Base-by-base conservation (phyloP, 2,888 invertebrate species). In the Abrostola tripartita region DNA sequence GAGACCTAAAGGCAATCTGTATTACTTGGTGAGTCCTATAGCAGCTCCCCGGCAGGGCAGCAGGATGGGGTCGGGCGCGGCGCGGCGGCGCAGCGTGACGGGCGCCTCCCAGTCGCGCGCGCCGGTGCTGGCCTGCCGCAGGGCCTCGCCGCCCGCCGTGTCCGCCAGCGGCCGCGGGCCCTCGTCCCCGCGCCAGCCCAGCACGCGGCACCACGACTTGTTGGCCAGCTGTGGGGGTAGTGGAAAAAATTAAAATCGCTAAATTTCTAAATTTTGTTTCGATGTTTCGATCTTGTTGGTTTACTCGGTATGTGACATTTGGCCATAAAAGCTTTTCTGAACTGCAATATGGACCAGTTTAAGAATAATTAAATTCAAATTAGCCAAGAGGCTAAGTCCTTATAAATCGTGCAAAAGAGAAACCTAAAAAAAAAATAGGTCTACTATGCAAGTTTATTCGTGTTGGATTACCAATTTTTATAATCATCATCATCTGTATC, bases 151-250 rank as follows among this genome's bases (percentile, higher is more conserved):
- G 5, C 91, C 91, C 35, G 95, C 94, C 0, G 90, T 85, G n/a
- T 94, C 94, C 5, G 88, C 75, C 12, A 93, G 73, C 9, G 90
- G 85, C 37, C 89, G 84, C 1, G 90, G 88, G 0, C 89, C 89
- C 6, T 92, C 93, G 42, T 93, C 93, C 1, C 86, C 76, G 11
- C 94, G 89, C 93, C 94, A 94, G 47, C 98, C 98, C 72, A 98
- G 95, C 75, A 97, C 94, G 71, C 97, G 96, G 91, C 98, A 98
- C 90, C 97, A 97, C 35, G 98, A 96, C 83, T 97, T 96, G 91
- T 99, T 99, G 78, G 98, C 97, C 88, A 98, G 97, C 97, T 98
- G 95, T 35, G 56, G 9, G 63, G 58, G 7, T 54, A 37, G 0
- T 6, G 2, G 10, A 37, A 10, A 35, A 10, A 12, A 5, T 50